Evolutionary conservation across 2,888 invertebrate genomes (phyloP).

Genomic region (Endotricha flammealis): DNA sequence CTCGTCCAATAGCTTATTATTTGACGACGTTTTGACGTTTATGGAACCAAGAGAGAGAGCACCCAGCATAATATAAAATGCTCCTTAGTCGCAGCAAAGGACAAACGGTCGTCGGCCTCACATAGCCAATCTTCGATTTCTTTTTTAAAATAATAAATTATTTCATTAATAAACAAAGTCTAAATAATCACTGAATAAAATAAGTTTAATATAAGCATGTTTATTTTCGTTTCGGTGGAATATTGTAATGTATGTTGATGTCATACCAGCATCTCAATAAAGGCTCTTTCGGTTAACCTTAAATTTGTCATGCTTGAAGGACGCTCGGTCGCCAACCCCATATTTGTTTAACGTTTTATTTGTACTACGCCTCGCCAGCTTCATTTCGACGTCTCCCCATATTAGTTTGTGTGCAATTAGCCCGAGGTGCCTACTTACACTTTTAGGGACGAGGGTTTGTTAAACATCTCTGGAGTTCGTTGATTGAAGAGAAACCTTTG

Average conservation of each 20-base stretch:
- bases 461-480: background rate
- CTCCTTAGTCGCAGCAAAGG: no score
- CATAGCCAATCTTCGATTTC: no score
- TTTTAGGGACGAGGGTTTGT: slow-evolving; percentile 5
- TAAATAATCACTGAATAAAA: no score
- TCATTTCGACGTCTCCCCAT: slow-evolving; percentile 1
- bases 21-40: no score
- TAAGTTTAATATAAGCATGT: no score
- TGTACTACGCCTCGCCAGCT: slow-evolving; percentile 2
- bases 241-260: no score
- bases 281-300: background rate
- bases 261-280: background rate
- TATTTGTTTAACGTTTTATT: slow-evolving; percentile 7
- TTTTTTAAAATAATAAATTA: no score
- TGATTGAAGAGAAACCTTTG: background rate
- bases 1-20: no score
- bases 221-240: slow-evolving; percentile 12
- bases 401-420: slow-evolving; percentile 4
- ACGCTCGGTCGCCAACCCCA: slow-evolving; percentile 8
- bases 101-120: no score
- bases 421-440: slow-evolving; percentile 7
- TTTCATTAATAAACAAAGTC: no score
- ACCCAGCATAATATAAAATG: no score
- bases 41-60: no score
- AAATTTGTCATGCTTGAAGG: slow-evolving; percentile 2